A percentile compares a stretch with the other conserved stretches of the same genome.
Conservation (phyloP, 1,140 invertebrate genomes). For the Drosophila pallidifrons region DNA sequence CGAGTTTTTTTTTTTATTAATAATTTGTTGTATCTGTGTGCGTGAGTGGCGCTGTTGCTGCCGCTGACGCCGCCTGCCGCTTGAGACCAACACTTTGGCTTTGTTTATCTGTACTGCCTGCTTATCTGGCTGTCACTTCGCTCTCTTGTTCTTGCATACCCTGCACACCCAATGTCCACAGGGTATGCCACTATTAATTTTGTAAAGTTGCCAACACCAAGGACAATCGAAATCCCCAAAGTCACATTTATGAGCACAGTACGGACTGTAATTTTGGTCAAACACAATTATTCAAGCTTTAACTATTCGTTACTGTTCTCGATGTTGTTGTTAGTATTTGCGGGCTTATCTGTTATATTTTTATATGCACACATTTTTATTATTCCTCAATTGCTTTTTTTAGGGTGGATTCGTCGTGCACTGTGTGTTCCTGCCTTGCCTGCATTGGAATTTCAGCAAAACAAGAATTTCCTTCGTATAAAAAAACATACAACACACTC, state of each 20-base stretch:
- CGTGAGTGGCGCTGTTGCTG: slow-evolving; percentile 20
- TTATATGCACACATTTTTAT: slow-evolving; percentile 58
- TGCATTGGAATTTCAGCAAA: slow-evolving; percentile 71
- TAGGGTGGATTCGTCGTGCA: slow-evolving; percentile 45
- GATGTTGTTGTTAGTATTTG: slow-evolving; percentile 48
- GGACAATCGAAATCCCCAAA: neutral
- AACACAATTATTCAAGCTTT: slow-evolving; percentile 1
- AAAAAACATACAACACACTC: slow-evolving; percentile 8
- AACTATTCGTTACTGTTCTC: neutral
- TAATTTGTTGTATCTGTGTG: slow-evolving; percentile 53
- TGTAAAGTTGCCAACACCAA: neutral
- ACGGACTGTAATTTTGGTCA: slow-evolving; percentile 19
- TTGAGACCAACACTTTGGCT: slow-evolving; percentile 21
- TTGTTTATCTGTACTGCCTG: slow-evolving; percentile 69
- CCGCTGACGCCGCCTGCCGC: neutral
- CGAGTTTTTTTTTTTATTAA: slow-evolving; percentile 61
- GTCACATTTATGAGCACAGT: neutral
- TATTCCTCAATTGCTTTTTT: slow-evolving; percentile 51
- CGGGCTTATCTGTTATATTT: slow-evolving; percentile 69
- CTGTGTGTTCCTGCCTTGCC: slow-evolving; percentile 29
- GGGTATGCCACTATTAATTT: slow-evolving; percentile 2
- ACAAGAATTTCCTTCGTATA: slow-evolving; percentile 43
- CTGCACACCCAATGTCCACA: neutral
- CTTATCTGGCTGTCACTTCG: slow-evolving; percentile 63
- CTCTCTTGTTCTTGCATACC: slow-evolving; percentile 26